These are phyloP conservation scores for Alethe castanea DNA, from an alignment of 2,113 vertebrate genomes.

Conservation along the genomic window DNA sequence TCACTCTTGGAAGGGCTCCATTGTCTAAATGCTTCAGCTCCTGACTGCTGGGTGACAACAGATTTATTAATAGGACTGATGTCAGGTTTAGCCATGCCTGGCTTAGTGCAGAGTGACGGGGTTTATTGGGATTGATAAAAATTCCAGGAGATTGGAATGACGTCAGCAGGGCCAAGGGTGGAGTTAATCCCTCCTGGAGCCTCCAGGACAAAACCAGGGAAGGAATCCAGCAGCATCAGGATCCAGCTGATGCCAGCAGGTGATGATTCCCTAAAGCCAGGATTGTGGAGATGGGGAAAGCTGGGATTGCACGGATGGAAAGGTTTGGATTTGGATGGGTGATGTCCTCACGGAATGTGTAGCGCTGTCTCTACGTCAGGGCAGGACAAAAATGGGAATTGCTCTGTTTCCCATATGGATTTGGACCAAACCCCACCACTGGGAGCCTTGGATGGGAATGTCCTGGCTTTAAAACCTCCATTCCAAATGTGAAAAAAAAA, in stretches of 20 bases:
- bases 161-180: background rate
- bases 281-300: background rate
- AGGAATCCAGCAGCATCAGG: background rate
- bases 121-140: background rate
- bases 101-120: background rate
- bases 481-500: background rate
- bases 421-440: background rate
- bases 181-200: background rate
- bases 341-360: rapidly evolving
- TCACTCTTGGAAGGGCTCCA: background rate
- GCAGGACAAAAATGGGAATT: background rate
- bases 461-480: background rate
- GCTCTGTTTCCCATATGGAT: background rate
- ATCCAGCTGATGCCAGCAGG: background rate
- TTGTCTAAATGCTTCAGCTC: background rate
- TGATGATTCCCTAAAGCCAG: background rate
- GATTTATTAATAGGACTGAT: background rate
- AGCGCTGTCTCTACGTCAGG: rapidly evolving
- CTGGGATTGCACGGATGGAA: background rate
- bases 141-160: background rate
- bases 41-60: background rate
- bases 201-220: background rate
- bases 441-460: background rate
- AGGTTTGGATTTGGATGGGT: background rate
- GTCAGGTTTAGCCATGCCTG: background rate